Percentiles rank a stretch among this genome's conserved stretches.
Evolutionary conservation across 2,888 invertebrate genomes (phyloP).

Genomic region (Lepidochrysops patricia): DNA sequence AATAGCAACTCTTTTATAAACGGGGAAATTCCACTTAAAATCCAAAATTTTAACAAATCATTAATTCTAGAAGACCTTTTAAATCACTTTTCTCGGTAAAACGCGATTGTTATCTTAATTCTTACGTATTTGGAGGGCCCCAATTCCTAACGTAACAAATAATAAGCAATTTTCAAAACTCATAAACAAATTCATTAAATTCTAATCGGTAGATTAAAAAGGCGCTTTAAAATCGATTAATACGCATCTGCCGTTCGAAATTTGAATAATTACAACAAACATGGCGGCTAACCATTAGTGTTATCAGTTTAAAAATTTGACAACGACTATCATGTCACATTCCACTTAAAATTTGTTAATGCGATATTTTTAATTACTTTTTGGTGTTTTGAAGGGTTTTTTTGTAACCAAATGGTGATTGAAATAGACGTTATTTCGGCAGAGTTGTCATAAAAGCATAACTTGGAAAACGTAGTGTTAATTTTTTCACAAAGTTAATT

Average conservation of each 20-base stretch:
- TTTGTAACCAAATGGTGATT: no score
- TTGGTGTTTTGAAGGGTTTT: constrained; percentile 13
- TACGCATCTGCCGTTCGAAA: constrained; percentile 65
- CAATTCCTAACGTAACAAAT: neutral
- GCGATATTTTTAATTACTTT: constrained; percentile 19
- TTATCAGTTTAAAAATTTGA: constrained; percentile 50
- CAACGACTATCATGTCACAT: constrained; percentile 28
- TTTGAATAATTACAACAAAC: constrained; percentile 65
- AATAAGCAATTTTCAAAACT: neutral
- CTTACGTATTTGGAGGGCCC: no score
- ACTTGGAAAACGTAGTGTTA: no score
- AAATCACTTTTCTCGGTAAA: neutral
- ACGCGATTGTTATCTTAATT: neutral
- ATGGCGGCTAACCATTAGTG: constrained; percentile 49
- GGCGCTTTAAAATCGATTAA: constrained; percentile 40
- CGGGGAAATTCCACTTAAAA: no score
- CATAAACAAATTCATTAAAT: constrained; percentile 3
- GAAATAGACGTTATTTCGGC: no score
- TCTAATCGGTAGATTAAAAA: neutral
- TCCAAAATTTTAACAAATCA: no score
- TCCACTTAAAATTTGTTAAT: constrained; percentile 46
- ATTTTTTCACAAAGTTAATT: no score
- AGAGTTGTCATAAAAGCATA: no score
- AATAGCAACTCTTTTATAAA: no score
- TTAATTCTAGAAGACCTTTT: no score